Conservation (phyloP, 1,140 invertebrate species). For the Euborellia annulipes region DNA sequence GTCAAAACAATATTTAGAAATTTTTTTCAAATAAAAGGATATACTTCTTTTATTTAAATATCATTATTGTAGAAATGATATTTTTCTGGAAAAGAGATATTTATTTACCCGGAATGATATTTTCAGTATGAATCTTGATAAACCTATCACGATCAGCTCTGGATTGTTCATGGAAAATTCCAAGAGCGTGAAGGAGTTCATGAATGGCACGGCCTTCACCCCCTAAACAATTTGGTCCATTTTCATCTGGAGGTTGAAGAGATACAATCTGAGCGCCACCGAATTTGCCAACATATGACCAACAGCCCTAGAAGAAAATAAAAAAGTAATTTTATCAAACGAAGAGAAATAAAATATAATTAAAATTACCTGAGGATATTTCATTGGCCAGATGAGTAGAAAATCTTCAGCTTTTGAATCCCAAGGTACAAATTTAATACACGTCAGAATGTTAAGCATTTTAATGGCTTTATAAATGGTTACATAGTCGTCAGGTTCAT, state of each 20-base stretch:
- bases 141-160: conserved; percentile 41
- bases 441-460: conserved; percentile 42
- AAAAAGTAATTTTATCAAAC: not conserved
- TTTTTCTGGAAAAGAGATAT: no score
- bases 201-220: conserved; percentile 43
- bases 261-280: conserved; percentile 50
- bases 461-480: conserved; percentile 40
- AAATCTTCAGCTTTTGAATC: conserved; percentile 41
- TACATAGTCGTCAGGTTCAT: conserved; percentile 36
- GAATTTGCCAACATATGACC: conserved; percentile 45
- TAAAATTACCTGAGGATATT: conserved; percentile 31
- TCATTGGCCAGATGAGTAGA: conserved; percentile 44
- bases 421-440: conserved; percentile 43
- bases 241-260: conserved; percentile 40
- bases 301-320: conserved; percentile 34
- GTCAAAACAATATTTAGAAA: no score
- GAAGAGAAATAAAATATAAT: conserved; percentile 1
- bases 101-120: conserved; percentile 35
- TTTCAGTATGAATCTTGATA: conserved; percentile 36
- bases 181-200: conserved; percentile 47
- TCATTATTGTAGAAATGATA: no score
- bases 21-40: no score
- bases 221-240: conserved; percentile 39
- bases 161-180: conserved; percentile 48
- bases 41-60: no score